These are phyloP conservation scores for Paracanthobrama guichenoti DNA, from an alignment of 2,113 vertebrate genomes.

Conservation along the genomic window DNA sequence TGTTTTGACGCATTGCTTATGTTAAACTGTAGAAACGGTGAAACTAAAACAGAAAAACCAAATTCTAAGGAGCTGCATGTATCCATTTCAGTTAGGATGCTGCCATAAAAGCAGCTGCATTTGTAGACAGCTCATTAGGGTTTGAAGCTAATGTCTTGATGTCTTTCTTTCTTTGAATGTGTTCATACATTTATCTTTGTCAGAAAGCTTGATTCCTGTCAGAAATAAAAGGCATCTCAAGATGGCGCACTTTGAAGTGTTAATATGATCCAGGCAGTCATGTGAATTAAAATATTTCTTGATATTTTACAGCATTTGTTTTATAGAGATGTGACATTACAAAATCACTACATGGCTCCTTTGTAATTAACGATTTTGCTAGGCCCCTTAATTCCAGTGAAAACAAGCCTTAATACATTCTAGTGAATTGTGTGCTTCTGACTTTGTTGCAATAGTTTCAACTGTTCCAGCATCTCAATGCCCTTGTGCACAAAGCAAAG, in stretches of 20 bases:
- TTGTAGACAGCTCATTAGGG: background rate
- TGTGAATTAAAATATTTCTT: background rate
- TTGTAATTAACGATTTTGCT: background rate
- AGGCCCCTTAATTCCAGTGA: background rate
- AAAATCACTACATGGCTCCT: background rate
- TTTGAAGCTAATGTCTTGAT: conserved; percentile 4
- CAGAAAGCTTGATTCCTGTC: conserved; percentile 4
- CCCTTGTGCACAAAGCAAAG: background rate
- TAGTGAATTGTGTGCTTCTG: background rate
- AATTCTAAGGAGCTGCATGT: background rate
- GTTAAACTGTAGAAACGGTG: too few relatives aligned
- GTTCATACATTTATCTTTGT: conserved; percentile 8
- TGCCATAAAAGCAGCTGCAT: background rate
- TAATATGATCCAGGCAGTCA: background rate
- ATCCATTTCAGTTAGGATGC: background rate
- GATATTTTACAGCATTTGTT: background rate
- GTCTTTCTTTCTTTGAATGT: background rate
- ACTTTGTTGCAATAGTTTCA: background rate
- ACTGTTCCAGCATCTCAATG: background rate
- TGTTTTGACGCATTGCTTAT: too few relatives aligned
- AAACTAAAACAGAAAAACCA: too few relatives aligned
- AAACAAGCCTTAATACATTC: conserved; percentile 1
- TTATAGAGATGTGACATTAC: background rate
- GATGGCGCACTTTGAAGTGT: conserved; percentile 12
- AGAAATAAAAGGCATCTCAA: conserved; percentile 1